These are phyloP conservation scores for Coelogynopora nodosa DNA, from an alignment of 2,888 invertebrate genomes.

Conservation along the genomic window DNA sequence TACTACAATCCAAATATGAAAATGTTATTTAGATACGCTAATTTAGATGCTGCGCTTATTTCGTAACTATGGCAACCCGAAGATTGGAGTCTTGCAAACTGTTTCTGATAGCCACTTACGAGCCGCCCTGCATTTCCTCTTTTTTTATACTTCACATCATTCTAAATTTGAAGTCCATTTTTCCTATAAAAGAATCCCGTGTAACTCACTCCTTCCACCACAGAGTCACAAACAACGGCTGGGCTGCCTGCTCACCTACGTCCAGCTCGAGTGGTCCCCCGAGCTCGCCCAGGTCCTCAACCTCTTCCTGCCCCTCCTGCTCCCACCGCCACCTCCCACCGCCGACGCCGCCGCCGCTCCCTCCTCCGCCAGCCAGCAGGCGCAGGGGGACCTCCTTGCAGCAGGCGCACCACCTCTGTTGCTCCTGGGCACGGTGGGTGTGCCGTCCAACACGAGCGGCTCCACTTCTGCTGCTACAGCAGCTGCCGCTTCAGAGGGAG, in stretches of 20 bases:
- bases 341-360: too few relatives aligned
- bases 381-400: too few relatives aligned
- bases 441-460: background rate
- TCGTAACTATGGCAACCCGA: background rate
- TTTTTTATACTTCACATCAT: too few relatives aligned
- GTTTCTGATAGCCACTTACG: too few relatives aligned
- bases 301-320: background rate
- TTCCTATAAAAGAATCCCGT: background rate
- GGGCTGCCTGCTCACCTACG: slow-evolving; percentile 31
- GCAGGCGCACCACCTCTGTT: background rate
- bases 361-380: too few relatives aligned
- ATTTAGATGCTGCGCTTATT: too few relatives aligned
- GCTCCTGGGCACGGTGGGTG: background rate
- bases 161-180: background rate
- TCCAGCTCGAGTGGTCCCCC: slow-evolving; percentile 37
- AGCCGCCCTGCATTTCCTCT: too few relatives aligned
- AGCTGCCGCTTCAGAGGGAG: background rate
- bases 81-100: too few relatives aligned
- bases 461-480: too few relatives aligned
- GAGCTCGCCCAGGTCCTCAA: background rate
- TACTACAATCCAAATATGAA: too few relatives aligned
- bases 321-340: background rate
- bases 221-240: slow-evolving; percentile 36
- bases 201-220: too few relatives aligned
- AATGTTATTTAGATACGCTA: too few relatives aligned